phyloP scores from a whole-genome alignment of 2,113 vertebrate genomes.

The Acinonyx jubatus region DNA sequence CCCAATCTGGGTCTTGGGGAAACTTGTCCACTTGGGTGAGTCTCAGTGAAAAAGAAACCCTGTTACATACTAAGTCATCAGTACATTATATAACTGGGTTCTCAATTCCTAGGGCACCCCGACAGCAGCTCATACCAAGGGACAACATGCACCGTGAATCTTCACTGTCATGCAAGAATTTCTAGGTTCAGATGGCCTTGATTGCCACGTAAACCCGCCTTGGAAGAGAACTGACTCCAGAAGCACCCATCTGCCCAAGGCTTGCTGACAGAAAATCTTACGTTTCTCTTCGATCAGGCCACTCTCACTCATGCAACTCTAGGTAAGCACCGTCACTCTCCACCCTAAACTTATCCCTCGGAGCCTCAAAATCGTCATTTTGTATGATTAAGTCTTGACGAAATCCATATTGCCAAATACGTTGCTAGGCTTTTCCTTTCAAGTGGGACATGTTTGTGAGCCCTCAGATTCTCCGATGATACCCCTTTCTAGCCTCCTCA shows the following conservation, averaged over 20 bases:
- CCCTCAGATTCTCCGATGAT: neutral
- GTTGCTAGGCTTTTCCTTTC: neutral
- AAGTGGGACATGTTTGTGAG: neutral
- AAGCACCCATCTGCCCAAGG: neutral
- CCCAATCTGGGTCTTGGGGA: neutral
- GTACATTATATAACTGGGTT: neutral
- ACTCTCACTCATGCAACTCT: neutral
- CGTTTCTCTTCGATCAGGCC: neutral
- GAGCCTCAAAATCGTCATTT: neutral
- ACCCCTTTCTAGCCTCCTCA: neutral
- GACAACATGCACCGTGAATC: neutral
- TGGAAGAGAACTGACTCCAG: neutral
- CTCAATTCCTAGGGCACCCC: neutral
- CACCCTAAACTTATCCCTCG: neutral
- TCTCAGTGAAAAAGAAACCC: neutral
- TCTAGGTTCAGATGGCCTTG: neutral
- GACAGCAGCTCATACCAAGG: neutral
- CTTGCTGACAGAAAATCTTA: neutral
- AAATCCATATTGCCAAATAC: neutral
- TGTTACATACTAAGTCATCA: neutral
- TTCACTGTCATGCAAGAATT: neutral
- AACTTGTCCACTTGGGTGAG: neutral
- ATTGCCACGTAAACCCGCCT: neutral
- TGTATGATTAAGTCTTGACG: slow-evolving; percentile 31
- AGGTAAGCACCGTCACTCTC: neutral